Evolutionary conservation across 2,797 vertebrate genomes (phyloP), one percentile per base, ranked within the genome.

Genomic region (Bryconaethiops microstoma): DNA sequence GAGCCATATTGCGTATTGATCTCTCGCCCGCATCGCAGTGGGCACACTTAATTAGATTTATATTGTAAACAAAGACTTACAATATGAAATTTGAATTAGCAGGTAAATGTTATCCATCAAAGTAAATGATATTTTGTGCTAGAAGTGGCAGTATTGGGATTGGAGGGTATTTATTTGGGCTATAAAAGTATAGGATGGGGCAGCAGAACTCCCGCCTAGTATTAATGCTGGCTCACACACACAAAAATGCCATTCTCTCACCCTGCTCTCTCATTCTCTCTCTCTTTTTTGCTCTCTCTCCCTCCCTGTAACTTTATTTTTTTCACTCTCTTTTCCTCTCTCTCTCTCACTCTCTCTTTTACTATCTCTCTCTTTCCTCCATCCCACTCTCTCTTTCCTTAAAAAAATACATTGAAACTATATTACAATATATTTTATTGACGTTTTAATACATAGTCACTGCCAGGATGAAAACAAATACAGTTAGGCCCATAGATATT

Each of bases 1-100:
- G 91, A 92, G 92, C 82, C 90, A 91, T 95, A 96, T 95, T 95
- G 92, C 77, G 81, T 96, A 97, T 96, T 86, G 96, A 97, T 96
- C 91, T 76, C 63, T 83, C 84, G 83, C 86, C 84, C 88, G 89
- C 82, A 91, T 93, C 76, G 85, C 83, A 92, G 91, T 91, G 89
- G 90, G 90, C 54, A 71, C 89, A 90, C 92, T 94, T 96, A 95
- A 96, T 96, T 96, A 94, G 93, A 95, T 96, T 95, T 95, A 93
- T 94, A 95, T 92, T 92, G 92, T 95, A 96, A 96, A 96, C 93
- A 95, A 93, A 93, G 90, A 92, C 91, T 90, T 89, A 82, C 86
- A 88, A 88, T 90, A 92, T 92, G 91, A 94, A 91, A 93, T 93
- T 87, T 91, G 90, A 93, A 92, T 92, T 92, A 92, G 91, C 84